Base-by-base conservation (phyloP, 2,888 invertebrate genomes). In the Drosophila kuntzei region DNA sequence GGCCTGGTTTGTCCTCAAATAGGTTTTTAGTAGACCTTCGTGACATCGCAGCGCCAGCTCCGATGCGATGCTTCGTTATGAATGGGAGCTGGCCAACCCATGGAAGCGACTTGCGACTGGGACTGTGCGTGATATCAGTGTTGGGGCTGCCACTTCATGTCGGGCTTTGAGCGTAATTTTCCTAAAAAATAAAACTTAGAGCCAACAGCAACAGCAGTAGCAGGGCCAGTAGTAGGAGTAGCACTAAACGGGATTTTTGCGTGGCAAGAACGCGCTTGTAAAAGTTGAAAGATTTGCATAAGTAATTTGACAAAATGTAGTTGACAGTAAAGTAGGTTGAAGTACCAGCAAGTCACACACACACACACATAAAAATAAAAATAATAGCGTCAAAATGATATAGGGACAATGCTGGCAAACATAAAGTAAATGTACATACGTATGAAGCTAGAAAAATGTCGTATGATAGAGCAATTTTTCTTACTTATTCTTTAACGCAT, bases 301-400 rank as follows among this genome's bases (percentile, higher is more conserved):
- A 89, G 82, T 87, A 90, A 88, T 90, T 89, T 87, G 87, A 87
- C 89, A 87, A 85, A 87, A 89, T 87, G 89, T 89, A 89, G 89
- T 87, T 86, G 86, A 86, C 86, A 86, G 89, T 74, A 87, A 81
- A 87, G 86, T 79, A 87, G 77, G 67, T 70, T 75, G 57, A 67
- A 76, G 76, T 69, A 57, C 71, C 73, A 66, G 65, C 66, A 67
- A 82, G 76, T 65, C 66, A 61, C 72, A 61, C 36, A 43, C 22
- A 53, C 14, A 62, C 75, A 41, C 43, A 54, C 54, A 36, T 54
- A 64, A 47, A 54, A 53, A 58, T 59, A 47, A 50, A 53, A 72
- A 71, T 60, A 80, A 65, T 72, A 70, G 78, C 54, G 66, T 54
- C 68, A 55, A 80, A 73, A 77, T 77, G 59, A 74, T 70, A 74